Base-by-base conservation (phyloP, 2,888 invertebrate genomes). In the Caenorhabditis afra region DNA sequence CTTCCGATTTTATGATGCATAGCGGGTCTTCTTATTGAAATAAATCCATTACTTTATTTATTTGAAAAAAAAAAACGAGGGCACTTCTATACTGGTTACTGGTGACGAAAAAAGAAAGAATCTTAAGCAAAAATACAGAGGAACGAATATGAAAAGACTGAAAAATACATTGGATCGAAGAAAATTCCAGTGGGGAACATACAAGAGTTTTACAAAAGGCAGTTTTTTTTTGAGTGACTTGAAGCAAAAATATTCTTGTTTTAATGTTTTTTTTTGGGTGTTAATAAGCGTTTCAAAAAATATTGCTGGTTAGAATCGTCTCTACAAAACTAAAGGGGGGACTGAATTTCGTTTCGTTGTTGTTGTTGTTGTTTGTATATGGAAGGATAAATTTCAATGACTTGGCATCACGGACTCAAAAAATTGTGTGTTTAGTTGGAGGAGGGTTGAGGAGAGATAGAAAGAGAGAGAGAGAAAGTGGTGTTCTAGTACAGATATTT, bases 331-430 rank as follows among this genome's bases (percentile, higher is more conserved):
- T 62, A 71, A 58, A n/a, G n/a, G n/a, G n/a, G 29, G 29, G 29
- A 29, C 35, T 29, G 23, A 61, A 57, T 47, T 62, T 71, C 74
- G 74, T 74, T 74, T 74, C 74, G 74, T 74, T 49, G 41, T 45
- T 50, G n/a, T n/a, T n/a, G n/a, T n/a, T n/a, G n/a, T n/a, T n/a
- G n/a, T n/a, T 55, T 62, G 47, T 20, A 62, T 55, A 76, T 58
- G 76, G 68, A 76, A 77, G 77, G 77, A 70, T 70, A 77, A 65
- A 64, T 70, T 77, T 70, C 77, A 70, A 65, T 70, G 70, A 70
- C 70, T 77, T 70, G 77, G 68, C 64, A 68, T 64, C 68, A 77
- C 64, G 76, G 76, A 64, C 62, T 70, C 58, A 76, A 64, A 76
- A 68, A 20, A 41, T n/a, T 29, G 10, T 29, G 45, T 50, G 50